A percentile compares a stretch with the other conserved stretches of the same genome.
phyloP scores from a whole-genome alignment of 2,113 vertebrate species.

The Passer montanus region DNA sequence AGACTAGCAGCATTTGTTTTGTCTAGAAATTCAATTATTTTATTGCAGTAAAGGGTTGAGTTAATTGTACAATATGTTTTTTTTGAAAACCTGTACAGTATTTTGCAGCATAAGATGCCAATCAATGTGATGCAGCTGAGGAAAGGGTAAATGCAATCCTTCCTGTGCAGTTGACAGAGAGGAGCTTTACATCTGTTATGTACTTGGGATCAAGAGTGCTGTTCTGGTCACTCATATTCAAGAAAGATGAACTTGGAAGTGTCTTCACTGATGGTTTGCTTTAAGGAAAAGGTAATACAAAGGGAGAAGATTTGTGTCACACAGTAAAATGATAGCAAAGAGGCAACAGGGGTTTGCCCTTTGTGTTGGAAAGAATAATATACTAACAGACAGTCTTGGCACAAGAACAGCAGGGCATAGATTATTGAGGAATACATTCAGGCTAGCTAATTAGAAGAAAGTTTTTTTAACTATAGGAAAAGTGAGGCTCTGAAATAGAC shows the following conservation, averaged over 20 bases:
- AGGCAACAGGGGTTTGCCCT: neutral
- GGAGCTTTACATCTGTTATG: neutral
- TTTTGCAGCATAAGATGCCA: neutral
- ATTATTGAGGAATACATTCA: neutral
- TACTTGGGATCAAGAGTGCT: neutral
- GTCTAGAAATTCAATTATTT: neutral
- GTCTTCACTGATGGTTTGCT: neutral
- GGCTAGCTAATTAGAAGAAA: neutral
- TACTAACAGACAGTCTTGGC: neutral
- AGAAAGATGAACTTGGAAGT: neutral
- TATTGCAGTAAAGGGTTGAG: neutral
- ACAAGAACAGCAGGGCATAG: neutral
- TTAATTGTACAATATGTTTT: neutral
- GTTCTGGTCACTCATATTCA: neutral
- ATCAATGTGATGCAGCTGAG: neutral
- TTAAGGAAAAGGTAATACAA: neutral
- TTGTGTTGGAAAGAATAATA: neutral
- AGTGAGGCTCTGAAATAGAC: neutral
- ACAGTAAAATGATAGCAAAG: neutral
- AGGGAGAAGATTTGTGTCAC: neutral
- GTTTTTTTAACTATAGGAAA: neutral
- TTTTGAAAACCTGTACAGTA: neutral
- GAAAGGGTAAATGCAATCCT: neutral
- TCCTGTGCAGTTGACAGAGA: neutral
- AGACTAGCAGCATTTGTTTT: neutral